A percentile compares a stretch with the other conserved stretches of the same genome.
phyloP scores from a whole-genome alignment of 1,140 invertebrate species.

The Drosophila saltans region DNA sequence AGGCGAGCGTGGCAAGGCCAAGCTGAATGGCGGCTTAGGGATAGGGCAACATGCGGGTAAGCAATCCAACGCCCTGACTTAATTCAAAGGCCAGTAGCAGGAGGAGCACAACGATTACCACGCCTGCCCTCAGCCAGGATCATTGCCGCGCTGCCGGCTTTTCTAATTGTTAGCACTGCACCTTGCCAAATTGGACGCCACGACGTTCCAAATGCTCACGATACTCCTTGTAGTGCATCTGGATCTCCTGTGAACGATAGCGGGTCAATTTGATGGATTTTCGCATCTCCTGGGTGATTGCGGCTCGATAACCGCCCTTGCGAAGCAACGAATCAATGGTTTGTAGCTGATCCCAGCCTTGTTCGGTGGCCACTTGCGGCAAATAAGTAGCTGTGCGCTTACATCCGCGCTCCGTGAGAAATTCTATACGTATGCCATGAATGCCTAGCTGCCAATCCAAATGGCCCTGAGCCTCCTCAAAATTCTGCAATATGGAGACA shows the following conservation, averaged over 20 bases:
- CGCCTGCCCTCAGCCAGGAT: conserved; percentile 71
- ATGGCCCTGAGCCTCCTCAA: conserved; percentile 97
- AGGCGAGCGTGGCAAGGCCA: conserved; percentile 35
- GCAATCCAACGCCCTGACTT: conserved; percentile 43
- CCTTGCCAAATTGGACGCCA: conserved; percentile 70
- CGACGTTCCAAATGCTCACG: conserved; percentile 79
- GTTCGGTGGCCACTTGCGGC: conserved; percentile 98
- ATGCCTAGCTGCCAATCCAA: conserved; percentile 98
- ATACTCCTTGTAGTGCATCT: conserved; percentile 82
- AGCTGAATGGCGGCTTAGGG: conserved; percentile 24
- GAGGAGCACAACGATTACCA: conserved; percentile 59
- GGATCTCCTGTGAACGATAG: conserved; percentile 90
- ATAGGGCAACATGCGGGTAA: conserved; percentile 27
- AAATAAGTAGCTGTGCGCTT: conserved; percentile 98
- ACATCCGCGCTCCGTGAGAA: conserved; percentile 96
- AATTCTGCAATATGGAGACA: conserved; percentile 95
- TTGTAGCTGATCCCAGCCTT: conserved; percentile 98
- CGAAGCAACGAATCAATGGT: conserved; percentile 98
- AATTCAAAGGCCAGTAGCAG: conserved; percentile 64
- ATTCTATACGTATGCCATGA: conserved; percentile 99
- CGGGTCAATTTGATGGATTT: conserved; percentile 96
- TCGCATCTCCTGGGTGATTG: conserved; percentile 94
- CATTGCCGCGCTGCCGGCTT: conserved; percentile 54
- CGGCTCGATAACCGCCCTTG: conserved; percentile 97
- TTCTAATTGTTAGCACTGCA: conserved; percentile 82